These are phyloP conservation scores for Enteromius argenteus DNA, from an alignment of 2,797 vertebrate genomes.

Conservation along the genomic window DNA sequence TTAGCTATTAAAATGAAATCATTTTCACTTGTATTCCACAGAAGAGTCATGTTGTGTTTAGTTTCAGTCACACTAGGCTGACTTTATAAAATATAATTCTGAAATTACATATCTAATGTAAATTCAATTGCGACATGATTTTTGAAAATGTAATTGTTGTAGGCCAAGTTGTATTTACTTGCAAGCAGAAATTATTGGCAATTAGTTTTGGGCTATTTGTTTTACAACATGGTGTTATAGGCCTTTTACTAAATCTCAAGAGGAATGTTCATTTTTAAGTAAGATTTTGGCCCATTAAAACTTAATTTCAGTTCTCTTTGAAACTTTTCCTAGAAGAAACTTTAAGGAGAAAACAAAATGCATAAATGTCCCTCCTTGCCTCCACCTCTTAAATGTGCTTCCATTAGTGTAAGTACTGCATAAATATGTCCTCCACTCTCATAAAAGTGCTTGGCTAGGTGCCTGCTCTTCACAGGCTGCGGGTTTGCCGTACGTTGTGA, in stretches of 20 bases:
- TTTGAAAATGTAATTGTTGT: background rate
- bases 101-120: background rate
- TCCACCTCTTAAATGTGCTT: constrained; percentile 63
- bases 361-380: constrained; percentile 59
- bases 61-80: background rate
- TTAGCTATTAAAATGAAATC: background rate
- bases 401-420: constrained; percentile 66
- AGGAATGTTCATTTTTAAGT: constrained; percentile 38
- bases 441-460: constrained; percentile 63
- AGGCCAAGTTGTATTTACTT: background rate
- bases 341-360: constrained; percentile 53
- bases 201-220: background rate
- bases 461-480: constrained; percentile 59
- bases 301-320: constrained; percentile 39
- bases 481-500: constrained; percentile 54
- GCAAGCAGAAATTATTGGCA: background rate
- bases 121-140: background rate
- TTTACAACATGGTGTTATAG: constrained; percentile 6
- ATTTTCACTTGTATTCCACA: background rate
- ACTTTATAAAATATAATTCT: background rate
- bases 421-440: constrained; percentile 65
- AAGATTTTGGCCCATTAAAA: constrained; percentile 52
- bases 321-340: constrained; percentile 42
- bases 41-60: background rate
- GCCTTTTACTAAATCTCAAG: constrained; percentile 31